Evolutionary conservation across 2,797 vertebrate species (phyloP), one percentile per base, ranked within the genome.

Genomic region (Momotus momota): DNA sequence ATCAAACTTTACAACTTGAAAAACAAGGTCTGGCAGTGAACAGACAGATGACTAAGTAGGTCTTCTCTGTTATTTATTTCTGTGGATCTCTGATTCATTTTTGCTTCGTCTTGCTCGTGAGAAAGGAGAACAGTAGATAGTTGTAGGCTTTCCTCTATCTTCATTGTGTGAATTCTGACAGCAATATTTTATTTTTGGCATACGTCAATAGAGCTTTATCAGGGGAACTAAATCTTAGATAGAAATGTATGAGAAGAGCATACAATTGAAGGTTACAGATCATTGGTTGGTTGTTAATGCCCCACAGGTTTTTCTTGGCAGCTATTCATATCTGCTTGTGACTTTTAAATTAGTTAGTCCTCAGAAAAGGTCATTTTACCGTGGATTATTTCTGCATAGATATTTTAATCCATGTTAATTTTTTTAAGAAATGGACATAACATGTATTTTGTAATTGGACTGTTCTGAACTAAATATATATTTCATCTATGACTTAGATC

Each of bases 281-380:
- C 17, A 15, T 38, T 69, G 61, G 58, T 95, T 94, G 67, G 27
- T 57, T 87, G 49, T 27, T 91, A 90, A 84, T 58, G 26, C 19
- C 38, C 22, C 15, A 26, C 60, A 9, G 38, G 2, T 86, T 83
- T 92, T 55, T 55, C 77, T 92, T 93, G 84, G 43, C 35, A 93
- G 31, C 41, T 90, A 3, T 72, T 96, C 38, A 4, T 70, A 46
- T 54, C 72, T 72, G 64, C 38, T 87, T 88, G 71, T 80, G 75
- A 45, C 33, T 93, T 90, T 88, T 25, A 89, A 86, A 96, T 87
- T 77, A 54, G 26, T 46, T 75, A 82, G 38, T 85, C 45, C 35
- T 81, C 60, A 65, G 64, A 49, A 86, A 79, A 87, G 46, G 74
- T 26, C 15, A 41, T 90, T 66, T 95, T 88, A 23, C 61, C 79